phyloP scores from a whole-genome alignment of 2,113 vertebrate genomes.

The Rostratula benghalensis region DNA sequence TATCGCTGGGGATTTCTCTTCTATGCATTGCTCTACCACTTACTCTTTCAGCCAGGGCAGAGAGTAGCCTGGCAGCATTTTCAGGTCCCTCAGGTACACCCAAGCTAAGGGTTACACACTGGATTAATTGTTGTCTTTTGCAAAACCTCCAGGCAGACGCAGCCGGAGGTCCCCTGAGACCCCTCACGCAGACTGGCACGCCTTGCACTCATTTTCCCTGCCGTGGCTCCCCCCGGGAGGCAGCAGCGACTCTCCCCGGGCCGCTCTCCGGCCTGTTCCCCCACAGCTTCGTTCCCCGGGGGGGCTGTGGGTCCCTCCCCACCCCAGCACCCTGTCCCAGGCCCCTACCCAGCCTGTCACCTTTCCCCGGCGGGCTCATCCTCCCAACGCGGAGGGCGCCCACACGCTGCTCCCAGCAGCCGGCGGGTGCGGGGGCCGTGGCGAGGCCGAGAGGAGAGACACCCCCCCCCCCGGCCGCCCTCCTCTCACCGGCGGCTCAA shows the following conservation, averaged over 20 bases:
- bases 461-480: too few relatives aligned
- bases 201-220: fast-evolving
- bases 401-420: neutral
- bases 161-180: fast-evolving
- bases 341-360: neutral
- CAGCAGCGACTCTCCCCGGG: too few relatives aligned
- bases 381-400: fast-evolving
- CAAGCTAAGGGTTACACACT: fast-evolving
- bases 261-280: neutral
- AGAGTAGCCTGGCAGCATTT: fast-evolving
- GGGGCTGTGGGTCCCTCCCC: neutral
- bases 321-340: neutral
- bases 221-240: fast-evolving
- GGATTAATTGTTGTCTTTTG: fast-evolving
- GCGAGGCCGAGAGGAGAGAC: too few relatives aligned
- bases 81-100: neutral
- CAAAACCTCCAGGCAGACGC: fast-evolving
- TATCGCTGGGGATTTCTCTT: too few relatives aligned
- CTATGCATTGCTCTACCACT: too few relatives aligned
- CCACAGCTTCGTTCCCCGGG: too few relatives aligned
- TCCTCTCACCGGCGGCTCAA: neutral
- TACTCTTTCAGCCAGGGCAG: fast-evolving
- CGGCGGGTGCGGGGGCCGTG: neutral
- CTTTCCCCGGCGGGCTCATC: fast-evolving
- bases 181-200: fast-evolving